phyloP scores from a whole-genome alignment of 2,888 invertebrate genomes.

The Bellardia bayeri region DNA sequence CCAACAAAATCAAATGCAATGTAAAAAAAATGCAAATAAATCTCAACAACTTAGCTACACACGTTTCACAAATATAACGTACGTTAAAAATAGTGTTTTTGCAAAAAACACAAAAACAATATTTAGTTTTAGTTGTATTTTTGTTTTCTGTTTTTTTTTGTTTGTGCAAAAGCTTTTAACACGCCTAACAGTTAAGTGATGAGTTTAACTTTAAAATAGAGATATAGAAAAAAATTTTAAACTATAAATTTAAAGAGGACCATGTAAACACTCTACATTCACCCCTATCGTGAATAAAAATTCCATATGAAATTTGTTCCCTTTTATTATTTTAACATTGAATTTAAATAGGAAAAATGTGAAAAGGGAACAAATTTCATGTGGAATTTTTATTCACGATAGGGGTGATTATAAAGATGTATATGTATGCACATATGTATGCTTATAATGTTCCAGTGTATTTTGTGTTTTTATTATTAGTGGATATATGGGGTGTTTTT shows the following conservation, averaged over 20 bases:
- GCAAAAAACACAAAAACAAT: slow-evolving; percentile 46
- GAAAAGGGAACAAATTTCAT: too few species aligned
- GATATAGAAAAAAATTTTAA: background rate
- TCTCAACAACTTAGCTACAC: slow-evolving; percentile 19
- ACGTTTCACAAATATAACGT: slow-evolving; percentile 19
- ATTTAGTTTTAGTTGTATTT: background rate
- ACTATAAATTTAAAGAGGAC: slow-evolving; percentile 7
- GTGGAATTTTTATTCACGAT: too few species aligned
- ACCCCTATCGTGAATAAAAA: too few species aligned
- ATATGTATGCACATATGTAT: too few species aligned
- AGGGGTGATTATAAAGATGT: too few species aligned
- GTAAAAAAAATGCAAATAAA: slow-evolving; percentile 33
- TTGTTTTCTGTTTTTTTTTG: background rate
- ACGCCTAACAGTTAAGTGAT: slow-evolving; percentile 70
- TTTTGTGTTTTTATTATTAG: too few species aligned
- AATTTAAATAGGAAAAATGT: too few species aligned
- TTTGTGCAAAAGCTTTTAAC: slow-evolving; percentile 58
- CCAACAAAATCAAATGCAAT: slow-evolving; percentile 43
- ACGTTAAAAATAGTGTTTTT: slow-evolving; percentile 28
- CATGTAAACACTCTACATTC: slow-evolving; percentile 8
- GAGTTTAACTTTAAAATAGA: slow-evolving; percentile 61
- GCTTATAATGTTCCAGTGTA: too few species aligned
- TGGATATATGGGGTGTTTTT: too few species aligned
- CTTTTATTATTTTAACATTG: too few species aligned
- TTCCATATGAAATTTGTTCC: too few species aligned